phyloP scores from a whole-genome alignment of 2,888 invertebrate genomes.

The Scotopteryx bipunctaria region DNA sequence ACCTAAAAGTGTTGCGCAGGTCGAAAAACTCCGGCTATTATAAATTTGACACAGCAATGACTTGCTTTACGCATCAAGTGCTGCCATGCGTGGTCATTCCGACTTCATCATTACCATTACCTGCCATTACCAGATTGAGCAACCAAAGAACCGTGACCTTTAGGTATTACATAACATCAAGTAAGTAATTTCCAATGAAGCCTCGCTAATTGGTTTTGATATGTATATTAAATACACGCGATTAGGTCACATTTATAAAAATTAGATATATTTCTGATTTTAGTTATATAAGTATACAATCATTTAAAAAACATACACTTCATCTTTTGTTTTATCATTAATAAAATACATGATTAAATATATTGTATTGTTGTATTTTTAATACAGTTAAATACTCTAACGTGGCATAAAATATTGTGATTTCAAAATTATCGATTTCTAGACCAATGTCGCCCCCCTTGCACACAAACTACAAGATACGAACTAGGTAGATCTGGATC shows the following conservation, averaged over 20 bases:
- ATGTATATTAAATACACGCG: conserved; percentile 3
- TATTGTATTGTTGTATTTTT: too few relatives aligned
- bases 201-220: conserved; percentile 18
- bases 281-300: too few relatives aligned
- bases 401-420: not conserved
- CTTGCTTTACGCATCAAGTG: conserved; percentile 23
- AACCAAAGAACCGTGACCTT: conserved; percentile 61
- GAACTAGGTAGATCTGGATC: not conserved
- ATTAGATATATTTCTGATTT: too few relatives aligned
- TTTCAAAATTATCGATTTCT: conserved; percentile 2
- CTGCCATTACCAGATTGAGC: too few relatives aligned
- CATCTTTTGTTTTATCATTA: too few relatives aligned
- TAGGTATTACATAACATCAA: conserved; percentile 43
- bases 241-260: too few relatives aligned
- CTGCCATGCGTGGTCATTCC: conserved; percentile 41
- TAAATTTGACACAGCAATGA: conserved; percentile 26
- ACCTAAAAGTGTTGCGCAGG: conserved; percentile 10
- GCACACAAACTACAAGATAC: conserved; percentile 1
- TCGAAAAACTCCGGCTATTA: conserved; percentile 13
- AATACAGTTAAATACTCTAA: not conserved
- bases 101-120: conserved; percentile 30
- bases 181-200: conserved; percentile 32
- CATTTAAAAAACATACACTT: too few relatives aligned
- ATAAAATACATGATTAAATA: too few relatives aligned
- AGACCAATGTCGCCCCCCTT: not conserved